Evolutionary conservation across 2,888 invertebrate species (phyloP).

Genomic region (Serrognathus titanus): DNA sequence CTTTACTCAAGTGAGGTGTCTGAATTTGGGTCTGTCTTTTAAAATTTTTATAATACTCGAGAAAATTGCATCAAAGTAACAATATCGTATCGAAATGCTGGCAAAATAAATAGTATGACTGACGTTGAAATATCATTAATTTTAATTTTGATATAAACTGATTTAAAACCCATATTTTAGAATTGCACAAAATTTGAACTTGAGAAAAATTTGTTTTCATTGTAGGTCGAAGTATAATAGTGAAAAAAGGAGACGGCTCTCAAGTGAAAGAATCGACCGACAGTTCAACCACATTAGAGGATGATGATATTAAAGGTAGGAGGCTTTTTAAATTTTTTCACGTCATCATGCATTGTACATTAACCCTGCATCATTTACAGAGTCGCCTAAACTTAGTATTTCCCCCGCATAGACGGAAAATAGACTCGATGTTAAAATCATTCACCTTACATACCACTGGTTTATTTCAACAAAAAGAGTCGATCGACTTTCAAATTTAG

Average conservation of each 20-base stretch:
- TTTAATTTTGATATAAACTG: too few relatives aligned
- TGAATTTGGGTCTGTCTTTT: too few relatives aligned
- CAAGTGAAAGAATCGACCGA: constrained; percentile 99
- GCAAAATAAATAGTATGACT: too few relatives aligned
- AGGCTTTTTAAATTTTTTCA: constrained; percentile 13
- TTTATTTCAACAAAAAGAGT: constrained; percentile 35
- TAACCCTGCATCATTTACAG: background rate
- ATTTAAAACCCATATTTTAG: too few relatives aligned
- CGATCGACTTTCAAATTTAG: background rate
- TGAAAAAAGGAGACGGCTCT: constrained; percentile 96
- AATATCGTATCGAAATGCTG: too few relatives aligned
- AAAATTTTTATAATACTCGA: too few relatives aligned
- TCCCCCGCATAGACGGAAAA: background rate
- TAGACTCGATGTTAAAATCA: constrained; percentile 21
- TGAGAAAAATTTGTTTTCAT: constrained; percentile 26
- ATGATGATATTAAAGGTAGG: constrained; percentile 91
- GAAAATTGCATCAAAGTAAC: too few relatives aligned
- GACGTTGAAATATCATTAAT: too few relatives aligned
- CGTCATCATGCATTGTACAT: constrained; percentile 1
- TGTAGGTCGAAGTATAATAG: constrained; percentile 92
- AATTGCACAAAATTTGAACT: too few relatives aligned
- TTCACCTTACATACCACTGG: constrained; percentile 50
- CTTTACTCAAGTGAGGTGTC: too few relatives aligned
- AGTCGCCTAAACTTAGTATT: background rate
- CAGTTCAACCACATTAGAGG: constrained; percentile 93